A percentile compares a stretch with the other conserved stretches of the same genome.
These are phyloP conservation scores for Adelphocoris suturalis DNA, from an alignment of 2,888 invertebrate genomes.

Conservation along the genomic window DNA sequence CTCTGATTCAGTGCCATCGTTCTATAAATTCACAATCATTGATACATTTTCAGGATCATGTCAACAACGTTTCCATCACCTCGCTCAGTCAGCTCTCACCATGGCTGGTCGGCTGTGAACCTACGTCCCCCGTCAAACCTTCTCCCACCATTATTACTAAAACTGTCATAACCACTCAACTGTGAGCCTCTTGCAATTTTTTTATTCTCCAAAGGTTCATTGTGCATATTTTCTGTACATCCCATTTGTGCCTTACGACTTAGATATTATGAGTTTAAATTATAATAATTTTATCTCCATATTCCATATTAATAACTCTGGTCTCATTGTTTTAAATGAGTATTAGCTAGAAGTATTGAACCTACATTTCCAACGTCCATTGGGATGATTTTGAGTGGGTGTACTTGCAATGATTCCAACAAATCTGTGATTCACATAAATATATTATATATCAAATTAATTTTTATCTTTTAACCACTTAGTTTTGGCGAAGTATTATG, in stretches of 20 bases:
- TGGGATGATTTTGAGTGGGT: neutral
- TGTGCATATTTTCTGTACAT: neutral
- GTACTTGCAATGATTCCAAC: neutral
- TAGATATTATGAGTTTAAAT: neutral
- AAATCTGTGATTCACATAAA: constrained; percentile 23
- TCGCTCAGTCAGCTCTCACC: constrained; percentile 87
- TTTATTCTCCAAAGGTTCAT: neutral
- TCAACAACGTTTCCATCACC: constrained; percentile 81
- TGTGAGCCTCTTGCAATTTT: constrained; percentile 79
- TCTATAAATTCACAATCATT: too few relatives aligned
- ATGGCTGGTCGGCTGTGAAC: constrained; percentile 89
- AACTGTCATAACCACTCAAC: constrained; percentile 92
- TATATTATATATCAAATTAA: neutral
- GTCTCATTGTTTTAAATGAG: constrained; percentile 39
- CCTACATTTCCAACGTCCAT: neutral
- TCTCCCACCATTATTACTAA: constrained; percentile 88
- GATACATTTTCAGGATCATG: constrained; percentile 77
- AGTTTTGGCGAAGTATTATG: neutral
- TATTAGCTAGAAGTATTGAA: neutral
- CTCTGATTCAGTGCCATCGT: too few relatives aligned
- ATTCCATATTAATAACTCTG: neutral
- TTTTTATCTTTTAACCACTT: neutral
- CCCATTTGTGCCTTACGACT: neutral
- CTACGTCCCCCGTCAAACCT: constrained; percentile 82
- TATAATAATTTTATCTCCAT: neutral